Evolutionary conservation across 2,888 invertebrate species (phyloP).

Genomic region (Limnephilus auricula): DNA sequence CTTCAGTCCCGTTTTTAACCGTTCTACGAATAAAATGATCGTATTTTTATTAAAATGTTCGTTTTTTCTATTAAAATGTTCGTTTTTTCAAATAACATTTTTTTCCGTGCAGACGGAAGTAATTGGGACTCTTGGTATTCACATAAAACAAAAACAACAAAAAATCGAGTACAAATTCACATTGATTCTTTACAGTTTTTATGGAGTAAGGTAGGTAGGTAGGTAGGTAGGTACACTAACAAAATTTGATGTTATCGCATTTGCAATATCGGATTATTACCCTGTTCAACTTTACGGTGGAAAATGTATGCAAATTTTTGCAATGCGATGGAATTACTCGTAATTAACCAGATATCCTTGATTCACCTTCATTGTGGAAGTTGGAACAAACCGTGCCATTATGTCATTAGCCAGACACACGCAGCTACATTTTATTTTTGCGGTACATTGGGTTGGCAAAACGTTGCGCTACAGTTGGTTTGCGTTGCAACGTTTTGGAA

Average conservation of each 20-base stretch:
- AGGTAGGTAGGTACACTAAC: neutral
- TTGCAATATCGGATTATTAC: neutral
- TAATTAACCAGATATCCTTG: neutral
- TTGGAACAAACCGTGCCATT: neutral
- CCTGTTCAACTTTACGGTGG: neutral
- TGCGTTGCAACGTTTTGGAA: neutral
- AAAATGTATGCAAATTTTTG: neutral
- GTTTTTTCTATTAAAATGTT: too few species aligned
- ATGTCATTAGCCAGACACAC: neutral
- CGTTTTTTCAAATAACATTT: too few species aligned
- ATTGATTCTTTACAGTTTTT: too few species aligned
- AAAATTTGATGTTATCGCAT: neutral
- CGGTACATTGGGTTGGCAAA: neutral
- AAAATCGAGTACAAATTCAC: too few species aligned
- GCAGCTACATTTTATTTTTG: neutral
- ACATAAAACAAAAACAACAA: too few species aligned
- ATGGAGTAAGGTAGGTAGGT: too few species aligned
- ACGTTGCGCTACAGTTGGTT: neutral
- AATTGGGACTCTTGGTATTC: too few species aligned
- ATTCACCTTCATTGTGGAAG: constrained; percentile 2
- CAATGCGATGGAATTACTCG: neutral
- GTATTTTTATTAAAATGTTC: too few species aligned
- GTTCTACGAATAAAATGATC: too few species aligned
- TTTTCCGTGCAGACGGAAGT: too few species aligned
- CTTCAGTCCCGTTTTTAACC: too few species aligned